These are phyloP conservation scores for Microctenopoma lineatum DNA, from an alignment of 2,797 vertebrate genomes.

Conservation along the genomic window DNA sequence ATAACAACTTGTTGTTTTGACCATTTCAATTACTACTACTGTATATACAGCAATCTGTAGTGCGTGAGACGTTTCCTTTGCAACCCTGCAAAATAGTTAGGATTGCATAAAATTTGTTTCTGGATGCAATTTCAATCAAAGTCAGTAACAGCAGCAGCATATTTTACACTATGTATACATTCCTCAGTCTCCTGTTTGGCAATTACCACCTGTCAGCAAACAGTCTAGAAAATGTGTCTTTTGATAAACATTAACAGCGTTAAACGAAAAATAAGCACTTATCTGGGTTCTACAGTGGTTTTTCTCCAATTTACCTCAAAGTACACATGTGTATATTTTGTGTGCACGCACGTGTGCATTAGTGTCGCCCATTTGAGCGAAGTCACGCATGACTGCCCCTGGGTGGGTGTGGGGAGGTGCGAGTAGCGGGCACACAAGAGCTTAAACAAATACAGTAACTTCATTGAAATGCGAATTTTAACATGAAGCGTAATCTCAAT, in stretches of 20 bases:
- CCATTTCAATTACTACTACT: neutral
- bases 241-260: constrained; percentile 36
- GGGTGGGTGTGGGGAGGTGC: constrained; percentile 20
- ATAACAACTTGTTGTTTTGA: neutral
- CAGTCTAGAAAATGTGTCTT: constrained; percentile 21
- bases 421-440: neutral
- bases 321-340: constrained; percentile 9
- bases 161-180: constrained; percentile 16
- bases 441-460: constrained; percentile 42
- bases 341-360: constrained; percentile 26
- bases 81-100: neutral
- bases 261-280: constrained; percentile 36
- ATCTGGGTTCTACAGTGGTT: constrained; percentile 35
- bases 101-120: neutral
- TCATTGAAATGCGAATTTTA: constrained; percentile 64
- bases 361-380: constrained; percentile 38
- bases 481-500: constrained; percentile 58
- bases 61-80: neutral
- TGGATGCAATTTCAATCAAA: constrained; percentile 8
- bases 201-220: constrained; percentile 20
- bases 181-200: constrained; percentile 13
- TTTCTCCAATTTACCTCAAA: constrained; percentile 17
- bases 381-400: constrained; percentile 34
- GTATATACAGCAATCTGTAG: neutral
- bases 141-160: constrained; percentile 16